Evolutionary conservation across 2,113 vertebrate genomes (phyloP).

Genomic region (Peromyscus leucopus): DNA sequence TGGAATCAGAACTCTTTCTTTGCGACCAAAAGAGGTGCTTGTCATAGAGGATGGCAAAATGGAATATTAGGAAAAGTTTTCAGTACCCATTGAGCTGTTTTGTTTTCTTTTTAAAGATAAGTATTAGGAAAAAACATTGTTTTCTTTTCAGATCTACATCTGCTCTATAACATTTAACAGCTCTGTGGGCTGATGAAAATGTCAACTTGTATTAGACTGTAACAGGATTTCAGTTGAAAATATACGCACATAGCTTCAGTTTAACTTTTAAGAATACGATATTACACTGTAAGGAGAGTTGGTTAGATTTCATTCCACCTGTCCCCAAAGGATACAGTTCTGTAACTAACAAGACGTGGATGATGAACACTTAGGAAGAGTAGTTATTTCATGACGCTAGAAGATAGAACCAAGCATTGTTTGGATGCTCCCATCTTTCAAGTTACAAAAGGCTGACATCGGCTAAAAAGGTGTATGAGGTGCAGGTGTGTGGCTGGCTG

Average conservation of each 20-base stretch:
- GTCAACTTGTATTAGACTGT: neutral
- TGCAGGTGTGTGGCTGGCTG: conserved; percentile 80
- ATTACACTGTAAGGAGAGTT: neutral
- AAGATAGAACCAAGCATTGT: conserved; percentile 67
- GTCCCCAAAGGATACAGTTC: conserved; percentile 52
- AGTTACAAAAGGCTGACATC: conserved; percentile 83
- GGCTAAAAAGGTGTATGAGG: conserved; percentile 66
- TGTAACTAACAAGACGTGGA: conserved; percentile 54
- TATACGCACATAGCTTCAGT: neutral
- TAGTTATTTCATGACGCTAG: conserved; percentile 56
- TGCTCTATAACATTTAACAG: neutral
- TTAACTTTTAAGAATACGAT: conserved; percentile 39
- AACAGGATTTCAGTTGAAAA: conserved; percentile 35
- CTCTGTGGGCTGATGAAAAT: neutral
- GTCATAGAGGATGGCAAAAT: neutral
- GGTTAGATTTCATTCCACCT: neutral
- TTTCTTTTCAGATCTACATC: neutral
- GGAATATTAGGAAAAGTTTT: neutral
- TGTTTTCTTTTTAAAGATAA: conserved; percentile 42
- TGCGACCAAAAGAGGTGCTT: neutral
- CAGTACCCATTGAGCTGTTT: neutral
- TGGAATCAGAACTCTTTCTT: neutral
- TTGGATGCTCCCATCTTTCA: conserved; percentile 75
- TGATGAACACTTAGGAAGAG: conserved; percentile 55
- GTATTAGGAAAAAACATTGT: conserved; percentile 9